phyloP scores from a whole-genome alignment of 37 sponge, comb jelly and placozoan species.

The Eunapius fragilis region DNA sequence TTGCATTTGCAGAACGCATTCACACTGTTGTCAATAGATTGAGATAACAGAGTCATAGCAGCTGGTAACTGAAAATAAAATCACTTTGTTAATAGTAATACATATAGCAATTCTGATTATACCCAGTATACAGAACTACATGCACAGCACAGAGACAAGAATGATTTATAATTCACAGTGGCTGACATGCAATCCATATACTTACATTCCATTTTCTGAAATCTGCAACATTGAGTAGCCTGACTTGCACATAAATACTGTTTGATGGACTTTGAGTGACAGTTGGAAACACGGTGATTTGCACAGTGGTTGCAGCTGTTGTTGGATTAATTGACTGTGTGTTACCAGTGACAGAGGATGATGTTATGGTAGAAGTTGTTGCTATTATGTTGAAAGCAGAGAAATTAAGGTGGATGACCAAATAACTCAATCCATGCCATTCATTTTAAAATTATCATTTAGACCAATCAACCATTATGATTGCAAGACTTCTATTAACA shows the following conservation, averaged over 20 bases:
- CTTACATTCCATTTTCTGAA: not conserved
- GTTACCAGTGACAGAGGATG: not conserved
- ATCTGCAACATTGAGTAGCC: not conserved
- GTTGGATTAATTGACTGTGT: not conserved
- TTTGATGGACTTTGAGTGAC: not conserved
- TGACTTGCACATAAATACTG: not conserved
- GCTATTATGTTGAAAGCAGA: not conserved
- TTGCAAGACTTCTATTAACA: no score
- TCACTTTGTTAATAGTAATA: no score
- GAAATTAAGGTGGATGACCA: not conserved
- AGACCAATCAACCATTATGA: no score
- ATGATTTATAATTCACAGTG: no score
- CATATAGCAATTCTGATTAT: no score
- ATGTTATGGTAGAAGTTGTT: not conserved
- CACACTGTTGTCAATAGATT: not conserved
- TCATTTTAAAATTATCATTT: no score
- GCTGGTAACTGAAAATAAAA: not conserved
- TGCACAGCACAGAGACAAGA: no score
- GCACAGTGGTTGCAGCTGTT: not conserved
- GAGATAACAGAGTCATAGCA: not conserved
- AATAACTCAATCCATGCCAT: no score
- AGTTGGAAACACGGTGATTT: not conserved
- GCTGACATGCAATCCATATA: no score
- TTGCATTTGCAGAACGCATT: not conserved
- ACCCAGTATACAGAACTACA: no score